Evolutionary conservation across 2,113 vertebrate species (phyloP).

Genomic region (Leiothrix lutea): DNA sequence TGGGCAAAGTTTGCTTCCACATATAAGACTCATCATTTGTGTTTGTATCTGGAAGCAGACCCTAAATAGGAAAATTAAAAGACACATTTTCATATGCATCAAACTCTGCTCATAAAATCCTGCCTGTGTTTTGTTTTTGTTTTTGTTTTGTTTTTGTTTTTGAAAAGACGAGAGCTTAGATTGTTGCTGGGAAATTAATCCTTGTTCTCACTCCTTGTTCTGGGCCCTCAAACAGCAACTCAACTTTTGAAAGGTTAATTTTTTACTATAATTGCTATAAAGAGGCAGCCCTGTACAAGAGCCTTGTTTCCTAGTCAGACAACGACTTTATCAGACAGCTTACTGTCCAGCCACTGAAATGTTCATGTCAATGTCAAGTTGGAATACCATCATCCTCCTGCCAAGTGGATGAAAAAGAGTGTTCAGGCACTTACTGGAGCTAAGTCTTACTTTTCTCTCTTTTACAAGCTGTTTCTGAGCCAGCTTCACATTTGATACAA

Average conservation of each 20-base stretch:
- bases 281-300: neutral
- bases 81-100: neutral
- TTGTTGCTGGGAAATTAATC: constrained; percentile 59
- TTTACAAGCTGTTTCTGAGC: constrained; percentile 7
- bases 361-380: constrained; percentile 33
- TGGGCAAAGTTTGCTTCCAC: neutral
- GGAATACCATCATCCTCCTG: constrained; percentile 7
- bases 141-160: neutral
- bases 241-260: constrained; percentile 54
- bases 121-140: neutral
- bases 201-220: constrained; percentile 35
- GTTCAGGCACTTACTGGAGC: constrained; percentile 17
- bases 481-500: neutral
- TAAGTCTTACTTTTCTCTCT: constrained; percentile 6
- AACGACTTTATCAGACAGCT: constrained; percentile 34
- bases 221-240: neutral
- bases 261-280: constrained; percentile 36
- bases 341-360: constrained; percentile 37
- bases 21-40: neutral
- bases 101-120: neutral
- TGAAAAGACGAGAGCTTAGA: constrained; percentile 21
- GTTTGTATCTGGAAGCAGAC: neutral
- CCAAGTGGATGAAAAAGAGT: neutral
- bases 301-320: neutral
- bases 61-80: neutral